These are phyloP conservation scores for Drosophila buzzatii DNA, from an alignment of 2,888 invertebrate genomes.

Conservation along the genomic window DNA sequence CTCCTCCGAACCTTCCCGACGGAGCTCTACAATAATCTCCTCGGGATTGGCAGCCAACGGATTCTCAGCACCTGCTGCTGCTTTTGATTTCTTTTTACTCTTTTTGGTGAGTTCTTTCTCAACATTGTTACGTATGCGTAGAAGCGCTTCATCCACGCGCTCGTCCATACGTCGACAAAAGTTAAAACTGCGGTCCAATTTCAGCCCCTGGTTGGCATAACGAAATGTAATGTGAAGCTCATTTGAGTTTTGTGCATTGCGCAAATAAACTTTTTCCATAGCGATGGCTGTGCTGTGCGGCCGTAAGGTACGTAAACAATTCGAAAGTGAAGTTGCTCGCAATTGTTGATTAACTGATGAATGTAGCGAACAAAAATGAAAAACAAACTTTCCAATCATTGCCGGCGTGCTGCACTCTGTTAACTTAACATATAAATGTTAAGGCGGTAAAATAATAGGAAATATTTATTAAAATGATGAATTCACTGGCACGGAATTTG, in stretches of 20 bases:
- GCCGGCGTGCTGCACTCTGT: slow-evolving; percentile 22
- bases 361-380: slow-evolving; percentile 15
- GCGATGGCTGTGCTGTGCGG: slow-evolving; percentile 48
- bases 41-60: background rate
- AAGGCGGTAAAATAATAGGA: background rate
- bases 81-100: slow-evolving; percentile 73
- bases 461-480: background rate
- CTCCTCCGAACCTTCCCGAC: slow-evolving; percentile 44
- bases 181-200: slow-evolving; percentile 89
- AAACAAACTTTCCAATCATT: slow-evolving; percentile 31
- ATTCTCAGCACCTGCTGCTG: background rate
- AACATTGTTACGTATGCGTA: slow-evolving; percentile 89
- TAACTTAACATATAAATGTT: slow-evolving; percentile 1
- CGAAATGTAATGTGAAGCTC: slow-evolving; percentile 87
- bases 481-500: background rate
- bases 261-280: slow-evolving; percentile 88
- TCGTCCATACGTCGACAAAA: slow-evolving; percentile 89
- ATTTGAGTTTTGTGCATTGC: slow-evolving; percentile 85
- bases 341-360: slow-evolving; percentile 11
- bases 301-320: slow-evolving; percentile 1
- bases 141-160: slow-evolving; percentile 87
- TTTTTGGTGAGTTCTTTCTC: slow-evolving; percentile 87
- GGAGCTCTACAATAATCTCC: slow-evolving; percentile 74
- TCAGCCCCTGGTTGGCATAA: slow-evolving; percentile 85
- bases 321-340: slow-evolving; percentile 6